Conservation (phyloP, 2,797 vertebrate species). For the Girardinus metallicus region DNA sequence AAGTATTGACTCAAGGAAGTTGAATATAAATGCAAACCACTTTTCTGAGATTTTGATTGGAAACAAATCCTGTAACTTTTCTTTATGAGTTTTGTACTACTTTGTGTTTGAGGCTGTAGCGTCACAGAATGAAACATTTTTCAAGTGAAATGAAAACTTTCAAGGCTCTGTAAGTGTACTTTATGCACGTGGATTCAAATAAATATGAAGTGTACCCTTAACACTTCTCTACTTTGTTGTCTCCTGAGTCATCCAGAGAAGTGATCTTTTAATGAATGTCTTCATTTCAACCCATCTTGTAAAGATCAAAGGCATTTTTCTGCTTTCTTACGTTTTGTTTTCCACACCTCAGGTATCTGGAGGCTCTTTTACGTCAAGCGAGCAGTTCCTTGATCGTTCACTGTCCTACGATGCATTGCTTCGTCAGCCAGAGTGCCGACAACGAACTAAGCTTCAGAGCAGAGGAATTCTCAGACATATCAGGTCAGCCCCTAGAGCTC, state of each 20-base stretch:
- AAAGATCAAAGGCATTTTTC: background rate
- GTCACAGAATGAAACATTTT: background rate
- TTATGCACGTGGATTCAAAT: background rate
- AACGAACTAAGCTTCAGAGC: conserved; percentile 86
- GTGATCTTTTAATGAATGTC: background rate
- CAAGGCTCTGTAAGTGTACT: background rate
- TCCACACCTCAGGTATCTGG: conserved; percentile 85
- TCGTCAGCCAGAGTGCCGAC: conserved; percentile 81
- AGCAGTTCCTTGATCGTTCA: conserved; percentile 86
- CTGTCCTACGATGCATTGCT: conserved; percentile 88
- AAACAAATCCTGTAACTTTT: background rate
- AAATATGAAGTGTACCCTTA: background rate
- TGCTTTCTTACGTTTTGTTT: background rate
- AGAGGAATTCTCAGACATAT: conserved; percentile 91
- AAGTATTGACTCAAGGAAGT: background rate
- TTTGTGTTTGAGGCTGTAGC: background rate
- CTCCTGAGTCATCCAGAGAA: background rate
- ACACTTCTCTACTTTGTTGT: background rate
- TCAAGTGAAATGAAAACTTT: background rate
- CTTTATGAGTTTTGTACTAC: background rate
- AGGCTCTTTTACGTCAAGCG: conserved; percentile 90
- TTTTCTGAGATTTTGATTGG: background rate
- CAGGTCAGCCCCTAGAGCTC: conserved; percentile 76
- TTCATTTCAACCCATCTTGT: background rate
- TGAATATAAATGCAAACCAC: background rate